A percentile compares a stretch with the other conserved stretches of the same genome.
Evolutionary conservation across 2,797 vertebrate genomes (phyloP).

Genomic region (Ptychadena robeensis): DNA sequence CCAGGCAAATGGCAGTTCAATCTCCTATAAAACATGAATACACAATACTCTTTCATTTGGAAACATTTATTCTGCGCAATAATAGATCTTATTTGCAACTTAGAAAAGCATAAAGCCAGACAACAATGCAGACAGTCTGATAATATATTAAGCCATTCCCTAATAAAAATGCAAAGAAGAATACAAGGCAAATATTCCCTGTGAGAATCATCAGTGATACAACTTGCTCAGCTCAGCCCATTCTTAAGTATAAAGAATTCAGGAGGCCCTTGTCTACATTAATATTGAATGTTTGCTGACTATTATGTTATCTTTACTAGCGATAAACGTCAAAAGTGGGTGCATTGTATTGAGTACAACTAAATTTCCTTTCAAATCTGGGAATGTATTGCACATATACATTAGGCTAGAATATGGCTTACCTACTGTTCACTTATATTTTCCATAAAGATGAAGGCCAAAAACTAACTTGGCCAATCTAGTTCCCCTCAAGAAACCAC

Average conservation of each 20-base stretch:
- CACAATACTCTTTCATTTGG: slow-evolving; percentile 58
- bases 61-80: slow-evolving; percentile 38
- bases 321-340: too few species aligned
- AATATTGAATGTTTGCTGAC: not conserved
- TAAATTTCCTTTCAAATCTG: too few species aligned
- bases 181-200: not conserved
- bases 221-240: not conserved
- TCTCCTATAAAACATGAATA: slow-evolving; percentile 65
- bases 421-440: too few species aligned
- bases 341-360: too few species aligned
- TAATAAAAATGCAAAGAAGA: not conserved
- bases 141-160: slow-evolving; percentile 26
- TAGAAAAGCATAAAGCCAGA: slow-evolving; percentile 4
- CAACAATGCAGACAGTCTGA: slow-evolving; percentile 9
- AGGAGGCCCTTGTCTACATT: not conserved
- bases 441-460: too few species aligned
- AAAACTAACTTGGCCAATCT: too few species aligned
- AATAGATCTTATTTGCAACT: slow-evolving; percentile 34
- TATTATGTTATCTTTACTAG: too few species aligned
- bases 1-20: slow-evolving; percentile 22
- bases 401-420: too few species aligned
- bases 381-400: too few species aligned
- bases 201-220: not conserved
- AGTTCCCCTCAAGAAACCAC: too few species aligned
- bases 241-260: not conserved